phyloP scores from a whole-genome alignment of 2,113 vertebrate species.

The Rhinopomastus cyanomelas region DNA sequence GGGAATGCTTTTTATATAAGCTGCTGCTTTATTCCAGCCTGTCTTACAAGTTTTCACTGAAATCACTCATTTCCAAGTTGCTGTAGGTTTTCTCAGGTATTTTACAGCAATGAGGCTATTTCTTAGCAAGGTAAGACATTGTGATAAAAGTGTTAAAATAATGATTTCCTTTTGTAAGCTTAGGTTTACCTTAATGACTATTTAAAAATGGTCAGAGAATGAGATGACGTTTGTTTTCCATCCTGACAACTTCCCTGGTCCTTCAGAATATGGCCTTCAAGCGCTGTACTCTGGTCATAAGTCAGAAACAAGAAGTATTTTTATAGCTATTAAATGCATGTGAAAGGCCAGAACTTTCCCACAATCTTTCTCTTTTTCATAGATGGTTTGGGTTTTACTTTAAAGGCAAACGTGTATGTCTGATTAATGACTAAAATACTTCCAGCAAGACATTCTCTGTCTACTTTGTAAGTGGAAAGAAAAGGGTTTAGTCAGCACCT shows the following conservation, averaged over 20 bases:
- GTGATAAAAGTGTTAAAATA: conserved; percentile 14
- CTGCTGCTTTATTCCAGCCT: not conserved
- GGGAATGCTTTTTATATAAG: not conserved
- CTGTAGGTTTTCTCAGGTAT: not conserved
- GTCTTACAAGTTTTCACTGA: not conserved
- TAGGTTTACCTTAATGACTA: conserved; percentile 23
- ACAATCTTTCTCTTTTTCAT: not conserved
- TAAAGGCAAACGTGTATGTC: not conserved
- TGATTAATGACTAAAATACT: not conserved
- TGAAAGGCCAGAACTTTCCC: not conserved
- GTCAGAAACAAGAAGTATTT: not conserved
- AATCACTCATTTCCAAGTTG: not conserved
- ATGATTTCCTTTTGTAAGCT: conserved; percentile 22
- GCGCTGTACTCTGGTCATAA: not conserved
- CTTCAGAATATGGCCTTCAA: not conserved
- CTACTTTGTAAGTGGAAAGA: not conserved
- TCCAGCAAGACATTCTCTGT: not conserved
- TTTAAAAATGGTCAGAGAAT: conserved; percentile 35
- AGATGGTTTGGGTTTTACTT: not conserved
- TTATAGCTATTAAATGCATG: not conserved
- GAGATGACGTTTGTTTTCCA: conserved; percentile 39
- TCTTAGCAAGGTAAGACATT: not conserved
- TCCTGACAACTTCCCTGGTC: not conserved
- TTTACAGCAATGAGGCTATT: not conserved
- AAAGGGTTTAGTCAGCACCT: not conserved